Percentiles rank a stretch among this genome's conserved stretches.
These are phyloP conservation scores for Calcarius lapponicus DNA, from an alignment of 2,797 vertebrate genomes.

Conservation along the genomic window DNA sequence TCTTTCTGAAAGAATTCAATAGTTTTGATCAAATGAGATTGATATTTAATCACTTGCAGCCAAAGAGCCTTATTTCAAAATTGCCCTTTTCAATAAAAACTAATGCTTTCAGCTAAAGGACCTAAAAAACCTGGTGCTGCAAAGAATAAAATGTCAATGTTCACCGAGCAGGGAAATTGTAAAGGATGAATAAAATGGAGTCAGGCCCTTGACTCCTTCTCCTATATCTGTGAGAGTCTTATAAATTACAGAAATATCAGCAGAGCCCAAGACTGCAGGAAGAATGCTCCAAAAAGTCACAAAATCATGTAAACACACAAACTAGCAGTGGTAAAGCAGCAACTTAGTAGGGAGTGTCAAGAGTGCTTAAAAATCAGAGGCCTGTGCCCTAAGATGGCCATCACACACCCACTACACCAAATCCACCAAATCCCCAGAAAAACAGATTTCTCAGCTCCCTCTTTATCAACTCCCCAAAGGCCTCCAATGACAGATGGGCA, in stretches of 20 bases:
- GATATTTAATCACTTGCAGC: conserved; percentile 18
- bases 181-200: background rate
- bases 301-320: background rate
- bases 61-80: conserved; percentile 25
- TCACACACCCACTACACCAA: background rate
- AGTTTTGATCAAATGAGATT: conserved; percentile 23
- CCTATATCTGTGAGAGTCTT: background rate
- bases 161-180: background rate
- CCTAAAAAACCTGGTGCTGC: background rate
- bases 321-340: background rate
- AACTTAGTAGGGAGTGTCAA: background rate
- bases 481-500: conserved; percentile 58
- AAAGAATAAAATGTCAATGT: conserved; percentile 5
- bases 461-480: conserved; percentile 39
- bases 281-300: background rate
- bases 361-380: background rate
- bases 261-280: background rate
- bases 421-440: conserved; percentile 30
- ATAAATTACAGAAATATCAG: background rate
- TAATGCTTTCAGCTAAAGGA: background rate
- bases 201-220: background rate
- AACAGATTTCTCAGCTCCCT: conserved; percentile 14
- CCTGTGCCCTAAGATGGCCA: background rate
- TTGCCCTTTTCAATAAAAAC: conserved; percentile 13
- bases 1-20: background rate